Evolutionary conservation across 2,888 invertebrate species (phyloP), one percentile per base, ranked within the genome.

Genomic region (Lepidochitona cinerea): DNA sequence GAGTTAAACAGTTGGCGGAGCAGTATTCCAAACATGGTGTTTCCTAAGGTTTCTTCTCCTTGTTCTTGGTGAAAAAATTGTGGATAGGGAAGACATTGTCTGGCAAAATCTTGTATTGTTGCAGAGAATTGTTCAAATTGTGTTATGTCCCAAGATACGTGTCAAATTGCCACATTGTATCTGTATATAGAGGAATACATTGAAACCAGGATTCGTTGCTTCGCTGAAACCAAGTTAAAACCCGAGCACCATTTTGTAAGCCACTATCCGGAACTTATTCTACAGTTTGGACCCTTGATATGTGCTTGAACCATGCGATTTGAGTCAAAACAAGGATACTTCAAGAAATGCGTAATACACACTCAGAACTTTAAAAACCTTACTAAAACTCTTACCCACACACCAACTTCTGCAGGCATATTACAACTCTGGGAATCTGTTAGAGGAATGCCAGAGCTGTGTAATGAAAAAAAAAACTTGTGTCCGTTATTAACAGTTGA

Each of bases 221-320:
- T 70, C 36, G 35, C 53, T 35, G 5, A 52, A 14, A 14, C 2
- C 35, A 14, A 37, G 26, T 26, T 70, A 5, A 53, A 54, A 36
- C 70, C 70, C 12, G 33, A 53, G 37, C 66, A 66, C 37, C 66
- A 66, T 26, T 66, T 35, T 66, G 9, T 66, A 23, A n/a, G 37
- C 37, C 70, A 70, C 26, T 70, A 54, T 53, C 36, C 70, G 29
- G 18, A 53, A 14, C 36, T 70, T 12, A 70, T 41, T 33, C 23
- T 70, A n/a, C 52, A 70, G n/a, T 70, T 53, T 70, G 70, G 70
- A 14, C 53, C 70, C 12, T 41, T 70, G n/a, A 35, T 70, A 14
- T 32, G 53, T n/a, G 18, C 54, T 53, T 70, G 70, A 54, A 70
- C 70, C 4, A 29, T 70, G 53, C 32, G 70, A 18, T 52, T 70